phyloP scores from a whole-genome alignment of 2,888 invertebrate species.

The Tetanocera ferruginea region DNA sequence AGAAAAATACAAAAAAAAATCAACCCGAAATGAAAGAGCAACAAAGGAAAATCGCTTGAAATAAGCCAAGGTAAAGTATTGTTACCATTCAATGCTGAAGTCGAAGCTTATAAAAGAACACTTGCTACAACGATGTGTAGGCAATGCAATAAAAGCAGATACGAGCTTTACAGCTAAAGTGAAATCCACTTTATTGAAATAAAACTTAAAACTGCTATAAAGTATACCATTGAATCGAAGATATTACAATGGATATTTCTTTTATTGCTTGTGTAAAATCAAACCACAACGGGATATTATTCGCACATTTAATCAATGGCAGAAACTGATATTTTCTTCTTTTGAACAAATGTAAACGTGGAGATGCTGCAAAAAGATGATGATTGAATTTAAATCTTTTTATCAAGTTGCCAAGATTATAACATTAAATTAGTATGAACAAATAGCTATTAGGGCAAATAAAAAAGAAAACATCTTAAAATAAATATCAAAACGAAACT shows the following conservation, averaged over 20 bases:
- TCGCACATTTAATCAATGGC: not conserved
- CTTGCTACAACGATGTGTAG: not conserved
- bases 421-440: too few relatives aligned
- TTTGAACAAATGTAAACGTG: not conserved
- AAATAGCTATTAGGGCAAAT: too few relatives aligned
- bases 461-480: too few relatives aligned
- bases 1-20: too few relatives aligned
- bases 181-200: not conserved
- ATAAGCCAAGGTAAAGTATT: not conserved
- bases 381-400: not conserved
- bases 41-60: not conserved
- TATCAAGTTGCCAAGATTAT: too few relatives aligned
- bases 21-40: not conserved
- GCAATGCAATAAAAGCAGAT: not conserved
- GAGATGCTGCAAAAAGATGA: not conserved
- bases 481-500: too few relatives aligned
- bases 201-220: not conserved
- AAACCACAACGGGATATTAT: constrained; percentile 7
- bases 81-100: not conserved
- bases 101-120: not conserved
- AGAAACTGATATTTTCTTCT: not conserved
- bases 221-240: not conserved
- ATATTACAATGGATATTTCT: not conserved
- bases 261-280: not conserved
- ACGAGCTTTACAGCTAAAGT: not conserved